Evolutionary conservation across 1,140 invertebrate species (phyloP), one percentile per base, ranked within the genome.

Genomic region (Himalopsyche phryganea): DNA sequence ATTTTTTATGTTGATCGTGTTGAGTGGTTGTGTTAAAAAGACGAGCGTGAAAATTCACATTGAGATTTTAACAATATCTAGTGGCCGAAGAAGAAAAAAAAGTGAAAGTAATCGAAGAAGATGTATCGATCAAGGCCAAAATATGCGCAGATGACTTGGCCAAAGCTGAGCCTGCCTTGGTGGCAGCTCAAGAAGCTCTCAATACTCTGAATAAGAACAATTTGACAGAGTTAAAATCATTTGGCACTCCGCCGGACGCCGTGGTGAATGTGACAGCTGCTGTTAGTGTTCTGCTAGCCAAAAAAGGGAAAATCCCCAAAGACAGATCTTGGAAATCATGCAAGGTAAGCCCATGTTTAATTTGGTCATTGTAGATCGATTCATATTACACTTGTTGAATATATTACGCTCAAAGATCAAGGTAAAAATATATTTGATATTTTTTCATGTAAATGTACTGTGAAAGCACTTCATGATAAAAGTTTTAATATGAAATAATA

Each of bases 121-220:
- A 91, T 66, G 92, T 97, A 0, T 80, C 85, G 1, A 84, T 88
- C 65, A 92, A 93, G 65, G 86, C 90, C 33, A 89, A 85, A 70
- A 84, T 91, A 58, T 96, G 94, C 71, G 90, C 92, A 53, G 87
- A 87, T 67, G 95, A 98, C 80, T 81, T 97, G 58, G 84, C 83
- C 0, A 92, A 90, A 70, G 94, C 94, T 10, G 92, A 96, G 71
- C 95, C 95, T 0, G 93, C 93, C 1, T 76, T 98, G 7, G 70
- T 86, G 6, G 92, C 92, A 18, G 94, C 95, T 1, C 86, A 91
- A 69, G 91, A 90, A 66, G 94, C 95, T 35, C 76, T 98, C 33
- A 90, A 96, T 68, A 97, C 94, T 0, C 73, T 97, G 1, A 96
- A 97, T 70, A 97, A 97, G 77, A 87, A 85, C 60, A 97, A 96